phyloP scores from a whole-genome alignment of 2,797 vertebrate genomes.

The Argentina silus region DNA sequence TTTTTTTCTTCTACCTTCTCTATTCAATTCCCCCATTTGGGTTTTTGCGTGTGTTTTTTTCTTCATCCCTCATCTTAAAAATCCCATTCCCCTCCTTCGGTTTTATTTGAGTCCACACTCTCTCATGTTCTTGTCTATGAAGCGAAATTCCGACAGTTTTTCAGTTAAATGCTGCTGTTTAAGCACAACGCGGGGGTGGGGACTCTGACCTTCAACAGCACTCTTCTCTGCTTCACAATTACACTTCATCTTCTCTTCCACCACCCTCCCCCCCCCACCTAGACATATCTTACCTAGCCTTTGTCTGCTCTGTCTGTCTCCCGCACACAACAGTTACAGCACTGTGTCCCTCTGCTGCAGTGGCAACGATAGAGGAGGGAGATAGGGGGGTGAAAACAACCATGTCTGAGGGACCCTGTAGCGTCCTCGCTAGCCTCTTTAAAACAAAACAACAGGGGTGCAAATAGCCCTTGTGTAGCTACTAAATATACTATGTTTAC shows the following conservation, averaged over 20 bases:
- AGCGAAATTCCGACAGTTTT: conserved; percentile 25
- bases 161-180: conserved; percentile 51
- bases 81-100: background rate
- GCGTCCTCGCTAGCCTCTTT: no score
- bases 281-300: background rate
- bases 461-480: no score
- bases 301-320: background rate
- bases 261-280: background rate
- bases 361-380: no score
- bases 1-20: background rate
- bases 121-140: background rate
- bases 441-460: no score
- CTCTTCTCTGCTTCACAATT: conserved; percentile 51
- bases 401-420: no score
- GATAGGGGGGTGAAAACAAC: no score
- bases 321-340: no score
- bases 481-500: no score
- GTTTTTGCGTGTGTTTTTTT: background rate
- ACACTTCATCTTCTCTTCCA: conserved; percentile 47
- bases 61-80: background rate
- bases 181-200: conserved; percentile 52
- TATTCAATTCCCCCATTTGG: background rate
- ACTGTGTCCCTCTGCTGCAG: no score
- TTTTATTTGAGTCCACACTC: background rate
- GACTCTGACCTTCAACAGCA: conserved; percentile 46